Evolutionary conservation across 1,140 invertebrate genomes (phyloP), one percentile per base, ranked within the genome.

Genomic region (Aphelenchoides fujianensis): DNA sequence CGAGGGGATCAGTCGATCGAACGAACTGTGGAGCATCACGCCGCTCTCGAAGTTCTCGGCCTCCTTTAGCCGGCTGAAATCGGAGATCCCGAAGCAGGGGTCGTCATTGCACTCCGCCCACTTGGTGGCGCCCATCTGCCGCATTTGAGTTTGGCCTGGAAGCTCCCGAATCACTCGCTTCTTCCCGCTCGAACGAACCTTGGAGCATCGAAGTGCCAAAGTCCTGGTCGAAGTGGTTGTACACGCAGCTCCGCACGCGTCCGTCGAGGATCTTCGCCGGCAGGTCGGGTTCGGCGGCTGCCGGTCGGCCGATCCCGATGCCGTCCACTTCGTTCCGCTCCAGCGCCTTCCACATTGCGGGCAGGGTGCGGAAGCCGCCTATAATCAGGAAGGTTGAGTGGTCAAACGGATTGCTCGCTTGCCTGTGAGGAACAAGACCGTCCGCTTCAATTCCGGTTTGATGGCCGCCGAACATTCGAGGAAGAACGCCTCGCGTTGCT

Each of bases 401-500:
- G n/a, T n/a, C n/a, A n/a, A n/a, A n/a, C n/a, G n/a, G 5, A 16
- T 66, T 19, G 16, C 52, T 19, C 3, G 62, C 62, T 5, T 48
- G 7, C 62, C 63, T 23, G 63, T 66, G 16, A 66, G 31, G 32
- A 41, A 66, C 16, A 69, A 16, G 34, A 69, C 67, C 23, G 67
- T 30, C 16, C 37, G 68, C 61, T 70, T 69, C 19, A 69, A 12
- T 12, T 27, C 16, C 1, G 67, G 67, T 16, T 70, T 68, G 61
- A 69, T 69, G 12, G 57, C 23, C 3, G 16, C 16, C 16, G 61
- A 12, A 35, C n/a, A 74, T 12, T 73, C 37, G n/a, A 41, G 12
- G 28, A 74, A 74, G 27, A 73, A 73, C 1, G 72, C 70, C 27
- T 74, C 72, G 28, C 71, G 12, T 52, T 41, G 36, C 27, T 73